A percentile compares a stretch with the other conserved stretches of the same genome.
phyloP scores from a whole-genome alignment of 2,113 vertebrate species.

The Blennius ocellaris region DNA sequence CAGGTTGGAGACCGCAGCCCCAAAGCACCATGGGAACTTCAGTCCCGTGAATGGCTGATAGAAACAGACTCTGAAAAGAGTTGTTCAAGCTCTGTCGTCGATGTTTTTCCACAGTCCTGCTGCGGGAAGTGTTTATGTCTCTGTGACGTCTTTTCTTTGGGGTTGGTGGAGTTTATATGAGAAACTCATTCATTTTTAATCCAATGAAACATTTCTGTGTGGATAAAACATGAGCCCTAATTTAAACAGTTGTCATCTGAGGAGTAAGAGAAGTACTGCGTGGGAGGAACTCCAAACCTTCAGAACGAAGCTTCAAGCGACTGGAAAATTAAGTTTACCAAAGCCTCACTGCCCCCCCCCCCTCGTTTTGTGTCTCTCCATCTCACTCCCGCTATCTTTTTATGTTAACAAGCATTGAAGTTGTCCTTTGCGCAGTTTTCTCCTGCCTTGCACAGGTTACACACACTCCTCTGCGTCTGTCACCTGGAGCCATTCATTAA shows the following conservation, averaged over 20 bases:
- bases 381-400: constrained; percentile 17
- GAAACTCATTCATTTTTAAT: constrained; percentile 24
- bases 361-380: not conserved
- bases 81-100: no score
- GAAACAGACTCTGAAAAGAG: no score
- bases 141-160: not conserved
- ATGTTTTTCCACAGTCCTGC: no score
- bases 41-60: not conserved
- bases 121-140: no score
- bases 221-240: constrained; percentile 49
- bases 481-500: constrained; percentile 45
- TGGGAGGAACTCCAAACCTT: constrained; percentile 39
- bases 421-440: constrained; percentile 6
- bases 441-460: constrained; percentile 21
- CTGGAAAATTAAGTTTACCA: constrained; percentile 30
- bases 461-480: constrained; percentile 22
- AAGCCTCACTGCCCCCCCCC: constrained; percentile 3
- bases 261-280: constrained; percentile 37
- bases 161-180: constrained; percentile 19
- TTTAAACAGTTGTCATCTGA: constrained; percentile 53
- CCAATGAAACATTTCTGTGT: constrained; percentile 16
- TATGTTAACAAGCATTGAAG: constrained; percentile 47
- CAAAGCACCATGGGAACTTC: not conserved
- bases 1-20: not conserved
- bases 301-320: constrained; percentile 34